A percentile compares a stretch with the other conserved stretches of the same genome.
Conservation (phyloP, 2,113 vertebrate genomes). For the Genyomyrus donnyi region DNA sequence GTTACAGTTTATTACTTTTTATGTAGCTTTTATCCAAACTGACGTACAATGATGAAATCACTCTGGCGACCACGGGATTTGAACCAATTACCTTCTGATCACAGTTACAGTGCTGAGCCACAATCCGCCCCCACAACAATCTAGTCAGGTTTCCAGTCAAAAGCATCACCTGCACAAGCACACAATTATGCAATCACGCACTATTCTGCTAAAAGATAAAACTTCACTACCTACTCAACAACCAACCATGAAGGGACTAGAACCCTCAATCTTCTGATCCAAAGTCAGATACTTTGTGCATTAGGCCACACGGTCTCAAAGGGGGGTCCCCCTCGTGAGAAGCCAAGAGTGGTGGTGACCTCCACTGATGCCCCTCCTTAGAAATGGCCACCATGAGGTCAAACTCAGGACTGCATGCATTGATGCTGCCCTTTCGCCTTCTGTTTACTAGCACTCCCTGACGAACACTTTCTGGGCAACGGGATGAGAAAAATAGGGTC, state of each 20-base stretch:
- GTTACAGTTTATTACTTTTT: neutral
- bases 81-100: neutral
- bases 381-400: neutral
- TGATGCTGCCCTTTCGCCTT: neutral
- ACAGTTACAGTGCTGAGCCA: neutral
- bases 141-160: neutral
- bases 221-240: neutral
- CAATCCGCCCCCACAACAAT: neutral
- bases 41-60: neutral
- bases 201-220: neutral
- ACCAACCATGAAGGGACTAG: neutral
- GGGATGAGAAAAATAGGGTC: neutral
- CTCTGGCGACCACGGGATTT: neutral
- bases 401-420: too few relatives aligned
- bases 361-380: neutral
- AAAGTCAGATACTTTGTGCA: neutral
- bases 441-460: neutral
- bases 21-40: neutral
- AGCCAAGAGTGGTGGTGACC: neutral
- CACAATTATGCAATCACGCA: neutral
- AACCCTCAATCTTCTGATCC: neutral
- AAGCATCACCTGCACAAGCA: neutral
- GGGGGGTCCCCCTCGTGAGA: neutral
- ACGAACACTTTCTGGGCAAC: neutral
- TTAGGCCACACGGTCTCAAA: neutral